Evolutionary conservation across 2,113 vertebrate genomes (phyloP).

Genomic region (Passer montanus): DNA sequence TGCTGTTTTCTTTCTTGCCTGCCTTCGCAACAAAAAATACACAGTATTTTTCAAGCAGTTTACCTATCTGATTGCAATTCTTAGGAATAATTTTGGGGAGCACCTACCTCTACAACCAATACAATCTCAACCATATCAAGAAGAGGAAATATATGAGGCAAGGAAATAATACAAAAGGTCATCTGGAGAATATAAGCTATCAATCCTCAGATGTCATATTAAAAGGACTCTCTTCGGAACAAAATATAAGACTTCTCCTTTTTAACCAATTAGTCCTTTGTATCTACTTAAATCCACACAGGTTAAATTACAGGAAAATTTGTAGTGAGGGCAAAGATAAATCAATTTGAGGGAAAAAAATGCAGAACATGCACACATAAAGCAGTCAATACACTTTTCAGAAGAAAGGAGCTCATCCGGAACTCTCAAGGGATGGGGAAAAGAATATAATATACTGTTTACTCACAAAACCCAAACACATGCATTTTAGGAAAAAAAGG

Average conservation of each 20-base stretch:
- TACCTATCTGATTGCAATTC: background rate
- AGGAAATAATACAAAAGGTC: background rate
- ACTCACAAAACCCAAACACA: background rate
- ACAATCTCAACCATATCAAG: background rate
- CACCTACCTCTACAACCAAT: background rate
- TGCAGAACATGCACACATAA: background rate
- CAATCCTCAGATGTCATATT: background rate
- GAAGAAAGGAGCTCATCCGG: background rate
- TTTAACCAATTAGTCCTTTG: background rate
- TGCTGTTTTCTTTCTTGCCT: background rate
- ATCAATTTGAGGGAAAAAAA: background rate
- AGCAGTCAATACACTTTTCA: background rate
- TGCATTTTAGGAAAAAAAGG: accelerated
- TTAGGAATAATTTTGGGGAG: background rate
- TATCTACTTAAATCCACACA: background rate
- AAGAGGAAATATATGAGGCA: background rate
- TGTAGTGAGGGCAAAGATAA: background rate
- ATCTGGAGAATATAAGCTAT: background rate
- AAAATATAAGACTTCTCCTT: background rate
- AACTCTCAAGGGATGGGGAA: background rate
- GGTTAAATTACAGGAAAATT: background rate
- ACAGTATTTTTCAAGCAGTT: background rate
- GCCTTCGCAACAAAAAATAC: background rate
- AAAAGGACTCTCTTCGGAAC: background rate
- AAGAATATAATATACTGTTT: background rate